These are phyloP conservation scores for Latrodectus elegans DNA, from an alignment of 2,888 invertebrate genomes.

Conservation along the genomic window DNA sequence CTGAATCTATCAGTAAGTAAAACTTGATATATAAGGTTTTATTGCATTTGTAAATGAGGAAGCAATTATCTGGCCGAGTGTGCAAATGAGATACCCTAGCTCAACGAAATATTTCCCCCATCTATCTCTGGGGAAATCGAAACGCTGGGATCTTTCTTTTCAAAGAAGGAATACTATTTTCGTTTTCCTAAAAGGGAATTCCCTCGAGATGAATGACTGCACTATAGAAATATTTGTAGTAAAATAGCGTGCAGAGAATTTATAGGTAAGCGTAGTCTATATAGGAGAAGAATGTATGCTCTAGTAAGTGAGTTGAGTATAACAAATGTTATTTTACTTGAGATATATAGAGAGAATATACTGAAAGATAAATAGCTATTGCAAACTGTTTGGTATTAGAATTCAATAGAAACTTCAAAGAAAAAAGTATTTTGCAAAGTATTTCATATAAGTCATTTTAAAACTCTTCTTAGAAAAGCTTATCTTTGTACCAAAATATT, in stretches of 20 bases:
- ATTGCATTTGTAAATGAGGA: background rate
- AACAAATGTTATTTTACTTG: background rate
- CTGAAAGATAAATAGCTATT: background rate
- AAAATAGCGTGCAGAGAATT: conserved; percentile 3
- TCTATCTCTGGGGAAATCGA: background rate
- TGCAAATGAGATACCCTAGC: background rate
- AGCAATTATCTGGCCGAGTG: background rate
- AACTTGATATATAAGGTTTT: background rate
- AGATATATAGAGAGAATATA: background rate
- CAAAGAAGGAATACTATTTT: conserved; percentile 2
- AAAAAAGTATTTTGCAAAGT: background rate
- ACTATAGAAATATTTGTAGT: conserved; percentile 5
- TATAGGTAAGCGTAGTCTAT: background rate
- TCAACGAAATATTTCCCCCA: background rate
- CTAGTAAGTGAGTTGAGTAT: background rate
- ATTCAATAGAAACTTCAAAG: background rate
- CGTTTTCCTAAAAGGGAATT: background rate
- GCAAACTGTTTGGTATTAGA: background rate
- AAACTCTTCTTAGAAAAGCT: too few species aligned
- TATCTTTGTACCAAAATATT: too few species aligned
- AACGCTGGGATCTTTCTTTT: conserved; percentile 1
- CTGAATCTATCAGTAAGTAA: too few species aligned
- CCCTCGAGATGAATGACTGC: background rate
- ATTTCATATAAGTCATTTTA: too few species aligned
- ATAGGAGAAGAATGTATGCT: background rate